phyloP scores from a whole-genome alignment of 2,888 invertebrate species.

The Liodrosophila aerea region DNA sequence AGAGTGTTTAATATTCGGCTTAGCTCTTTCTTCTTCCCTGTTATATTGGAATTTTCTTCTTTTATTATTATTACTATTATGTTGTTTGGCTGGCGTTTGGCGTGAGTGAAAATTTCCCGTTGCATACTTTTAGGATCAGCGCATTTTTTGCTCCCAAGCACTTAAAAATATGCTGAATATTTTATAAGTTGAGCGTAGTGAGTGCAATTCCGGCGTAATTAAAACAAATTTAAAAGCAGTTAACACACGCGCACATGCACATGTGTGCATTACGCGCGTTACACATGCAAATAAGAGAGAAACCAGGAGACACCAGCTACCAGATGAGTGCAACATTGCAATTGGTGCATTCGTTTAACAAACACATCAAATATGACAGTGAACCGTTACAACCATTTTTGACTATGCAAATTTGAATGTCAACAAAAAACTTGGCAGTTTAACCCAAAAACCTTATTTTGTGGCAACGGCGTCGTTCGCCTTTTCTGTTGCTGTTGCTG shows the following conservation, averaged over 20 bases:
- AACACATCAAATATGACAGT: conserved; percentile 75
- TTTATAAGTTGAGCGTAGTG: conserved; percentile 48
- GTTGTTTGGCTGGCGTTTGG: too few relatives aligned
- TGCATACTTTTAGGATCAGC: conserved; percentile 69
- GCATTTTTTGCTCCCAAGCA: conserved; percentile 58
- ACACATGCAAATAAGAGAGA: conserved; percentile 2
- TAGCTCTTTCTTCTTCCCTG: conserved; percentile 11
- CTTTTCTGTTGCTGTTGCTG: conserved; percentile 36
- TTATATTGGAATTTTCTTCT: conserved; percentile 11
- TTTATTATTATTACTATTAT: too few relatives aligned
- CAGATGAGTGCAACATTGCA: too few relatives aligned
- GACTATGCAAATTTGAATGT: conserved; percentile 76
- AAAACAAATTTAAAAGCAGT: conserved; percentile 77
- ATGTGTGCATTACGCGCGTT: conserved; percentile 24
- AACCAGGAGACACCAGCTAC: conserved; percentile 12
- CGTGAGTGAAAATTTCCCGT: conserved; percentile 15
- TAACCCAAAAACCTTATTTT: conserved; percentile 76
- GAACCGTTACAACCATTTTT: conserved; percentile 55
- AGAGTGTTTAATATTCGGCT: background rate
- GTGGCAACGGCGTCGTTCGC: conserved; percentile 58
- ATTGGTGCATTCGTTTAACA: conserved; percentile 65
- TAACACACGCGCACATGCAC: conserved; percentile 46
- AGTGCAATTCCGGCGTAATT: conserved; percentile 64
- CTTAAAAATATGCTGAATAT: conserved; percentile 71
- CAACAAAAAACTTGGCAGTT: conserved; percentile 76